These are phyloP conservation scores for Myotis davidii DNA, from an alignment of 2,113 vertebrate species.

Conservation along the genomic window DNA sequence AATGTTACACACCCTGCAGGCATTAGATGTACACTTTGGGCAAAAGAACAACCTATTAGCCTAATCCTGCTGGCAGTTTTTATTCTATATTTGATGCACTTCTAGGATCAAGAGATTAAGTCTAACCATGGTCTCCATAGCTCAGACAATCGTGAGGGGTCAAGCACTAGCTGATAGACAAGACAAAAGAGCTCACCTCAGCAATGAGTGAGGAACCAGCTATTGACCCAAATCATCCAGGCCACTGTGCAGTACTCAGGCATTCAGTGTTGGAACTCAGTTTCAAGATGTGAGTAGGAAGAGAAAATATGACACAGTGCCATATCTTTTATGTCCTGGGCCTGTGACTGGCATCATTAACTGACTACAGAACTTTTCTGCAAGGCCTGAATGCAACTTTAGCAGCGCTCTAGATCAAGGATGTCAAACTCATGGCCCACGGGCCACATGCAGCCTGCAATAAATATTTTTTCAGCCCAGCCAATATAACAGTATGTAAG, in stretches of 20 bases:
- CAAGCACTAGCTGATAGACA: background rate
- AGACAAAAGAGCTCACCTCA: background rate
- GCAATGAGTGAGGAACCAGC: background rate
- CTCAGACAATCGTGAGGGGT: background rate
- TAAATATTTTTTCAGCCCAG: too few species aligned
- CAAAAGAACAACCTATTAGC: background rate
- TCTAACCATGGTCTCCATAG: background rate
- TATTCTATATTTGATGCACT: background rate
- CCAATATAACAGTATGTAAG: too few species aligned
- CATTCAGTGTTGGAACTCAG: background rate
- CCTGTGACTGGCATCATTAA: background rate
- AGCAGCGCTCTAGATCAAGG: background rate
- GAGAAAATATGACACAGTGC: background rate
- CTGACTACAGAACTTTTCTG: background rate
- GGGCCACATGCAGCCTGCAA: too few species aligned
- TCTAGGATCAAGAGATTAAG: background rate
- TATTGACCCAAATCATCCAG: background rate
- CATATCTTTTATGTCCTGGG: background rate
- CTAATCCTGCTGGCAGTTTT: background rate
- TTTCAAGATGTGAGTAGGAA: background rate
- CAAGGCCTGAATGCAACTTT: background rate
- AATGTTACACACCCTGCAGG: background rate
- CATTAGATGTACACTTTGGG: background rate
- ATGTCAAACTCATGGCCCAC: too few species aligned
- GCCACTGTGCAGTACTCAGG: background rate